These are phyloP conservation scores for Ormyrus thymus DNA, from an alignment of 2,888 invertebrate genomes.

Conservation along the genomic window DNA sequence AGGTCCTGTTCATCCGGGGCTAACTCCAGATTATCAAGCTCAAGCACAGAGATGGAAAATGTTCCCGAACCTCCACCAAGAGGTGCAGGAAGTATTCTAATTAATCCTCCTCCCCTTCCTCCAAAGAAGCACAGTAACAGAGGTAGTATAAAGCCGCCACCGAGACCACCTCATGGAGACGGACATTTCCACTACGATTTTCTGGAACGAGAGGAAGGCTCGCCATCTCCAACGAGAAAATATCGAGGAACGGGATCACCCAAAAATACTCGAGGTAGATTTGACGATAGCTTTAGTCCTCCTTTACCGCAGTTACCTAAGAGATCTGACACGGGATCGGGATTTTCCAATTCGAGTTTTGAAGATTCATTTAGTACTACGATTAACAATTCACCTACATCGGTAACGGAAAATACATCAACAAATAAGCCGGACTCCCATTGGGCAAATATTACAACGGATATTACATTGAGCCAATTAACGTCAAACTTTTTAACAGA, in stretches of 20 bases:
- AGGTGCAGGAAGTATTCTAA: slow-evolving; percentile 79
- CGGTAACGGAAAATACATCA: slow-evolving; percentile 65
- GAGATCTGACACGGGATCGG: slow-evolving; percentile 58
- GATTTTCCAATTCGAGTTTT: slow-evolving; percentile 65
- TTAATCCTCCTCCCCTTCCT: slow-evolving; percentile 84
- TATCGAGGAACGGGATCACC: slow-evolving; percentile 58
- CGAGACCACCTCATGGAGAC: slow-evolving; percentile 78
- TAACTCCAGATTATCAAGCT: slow-evolving; percentile 69
- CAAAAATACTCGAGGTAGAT: slow-evolving; percentile 61
- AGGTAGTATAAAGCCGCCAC: slow-evolving; percentile 75
- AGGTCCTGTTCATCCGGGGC: slow-evolving; percentile 70
- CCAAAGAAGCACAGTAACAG: slow-evolving; percentile 82
- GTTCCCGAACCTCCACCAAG: slow-evolving; percentile 84
- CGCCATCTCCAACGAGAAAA: slow-evolving; percentile 64
- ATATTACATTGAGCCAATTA: slow-evolving; percentile 89
- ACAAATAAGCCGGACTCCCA: slow-evolving; percentile 62
- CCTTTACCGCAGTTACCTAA: slow-evolving; percentile 65
- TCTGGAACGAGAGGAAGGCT: slow-evolving; percentile 75
- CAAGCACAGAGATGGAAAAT: slow-evolving; percentile 72
- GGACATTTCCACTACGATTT: slow-evolving; percentile 77
- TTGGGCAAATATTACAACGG: slow-evolving; percentile 70
- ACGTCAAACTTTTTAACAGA: slow-evolving; percentile 89
- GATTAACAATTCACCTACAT: slow-evolving; percentile 65
- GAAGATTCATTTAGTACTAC: slow-evolving; percentile 70
- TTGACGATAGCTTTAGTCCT: slow-evolving; percentile 71